Percentiles rank a stretch among this genome's conserved stretches.
Conservation (phyloP, 2,888 invertebrate species). For the Diarsia mendica region DNA sequence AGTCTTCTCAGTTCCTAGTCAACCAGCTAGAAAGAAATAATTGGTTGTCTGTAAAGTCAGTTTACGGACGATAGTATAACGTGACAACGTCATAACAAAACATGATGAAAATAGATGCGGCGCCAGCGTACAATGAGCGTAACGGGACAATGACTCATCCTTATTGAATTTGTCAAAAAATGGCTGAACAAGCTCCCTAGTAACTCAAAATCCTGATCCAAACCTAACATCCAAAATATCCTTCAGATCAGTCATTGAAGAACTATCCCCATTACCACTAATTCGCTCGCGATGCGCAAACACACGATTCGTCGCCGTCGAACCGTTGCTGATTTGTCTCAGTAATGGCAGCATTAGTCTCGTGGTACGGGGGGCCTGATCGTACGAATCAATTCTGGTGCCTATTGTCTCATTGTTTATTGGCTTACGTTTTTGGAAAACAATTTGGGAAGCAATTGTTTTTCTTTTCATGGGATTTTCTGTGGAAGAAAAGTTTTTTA, state of each 20-base stretch:
- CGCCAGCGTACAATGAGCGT: no score
- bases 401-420: constrained; percentile 68
- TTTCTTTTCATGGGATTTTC: constrained; percentile 8
- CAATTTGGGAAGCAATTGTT: constrained; percentile 22
- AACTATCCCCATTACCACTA: constrained; percentile 66
- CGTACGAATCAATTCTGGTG: constrained; percentile 67
- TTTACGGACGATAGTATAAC: no score
- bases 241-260: constrained; percentile 46
- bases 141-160: no score
- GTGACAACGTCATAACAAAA: no score
- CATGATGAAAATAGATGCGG: no score
- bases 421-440: constrained; percentile 49
- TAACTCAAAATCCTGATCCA: background rate
- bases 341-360: constrained; percentile 71
- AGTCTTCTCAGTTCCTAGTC: no score
- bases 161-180: no score
- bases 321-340: constrained; percentile 70
- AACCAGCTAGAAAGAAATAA: no score
- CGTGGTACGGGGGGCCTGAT: constrained; percentile 59
- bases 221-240: constrained; percentile 10
- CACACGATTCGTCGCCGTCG: constrained; percentile 67
- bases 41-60: no score
- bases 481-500: background rate
- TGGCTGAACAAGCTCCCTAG: background rate
- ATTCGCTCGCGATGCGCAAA: constrained; percentile 67